Conservation (phyloP, 2,888 invertebrate genomes). For the Platycheirus rosarum region DNA sequence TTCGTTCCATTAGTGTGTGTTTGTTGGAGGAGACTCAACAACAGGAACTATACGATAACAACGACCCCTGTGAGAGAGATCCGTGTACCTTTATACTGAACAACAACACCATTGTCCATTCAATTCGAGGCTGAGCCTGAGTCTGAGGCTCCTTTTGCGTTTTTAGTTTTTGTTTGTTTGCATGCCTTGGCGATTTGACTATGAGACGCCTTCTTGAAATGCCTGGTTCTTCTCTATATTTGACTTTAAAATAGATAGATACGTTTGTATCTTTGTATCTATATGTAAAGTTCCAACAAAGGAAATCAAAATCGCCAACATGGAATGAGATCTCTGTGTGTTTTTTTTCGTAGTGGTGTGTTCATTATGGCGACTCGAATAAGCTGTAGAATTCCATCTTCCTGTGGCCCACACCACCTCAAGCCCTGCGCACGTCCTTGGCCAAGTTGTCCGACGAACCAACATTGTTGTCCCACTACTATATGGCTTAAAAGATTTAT, state of each 20-base stretch:
- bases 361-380: conserved; percentile 68
- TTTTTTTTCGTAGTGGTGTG: conserved; percentile 32
- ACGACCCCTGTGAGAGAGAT: conserved; percentile 49
- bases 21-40: conserved; percentile 52
- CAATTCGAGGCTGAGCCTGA: conserved; percentile 35
- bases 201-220: conserved; percentile 61
- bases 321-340: conserved; percentile 54
- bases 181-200: conserved; percentile 56
- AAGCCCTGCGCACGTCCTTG: conserved; percentile 61
- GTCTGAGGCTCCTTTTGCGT: conserved; percentile 54
- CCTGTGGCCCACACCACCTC: conserved; percentile 38
- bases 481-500: conserved; percentile 71
- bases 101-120: conserved; percentile 67
- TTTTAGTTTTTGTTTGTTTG: conserved; percentile 34
- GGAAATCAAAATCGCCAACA: conserved; percentile 74
- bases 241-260: conserved; percentile 31
- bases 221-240: conserved; percentile 34
- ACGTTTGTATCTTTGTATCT: conserved; percentile 33
- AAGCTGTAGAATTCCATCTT: conserved; percentile 60
- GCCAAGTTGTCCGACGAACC: conserved; percentile 39
- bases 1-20: conserved; percentile 36
- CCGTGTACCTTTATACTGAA: conserved; percentile 36
- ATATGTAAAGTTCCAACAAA: conserved; percentile 53
- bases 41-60: conserved; percentile 29
- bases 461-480: conserved; percentile 53